A percentile compares a stretch with the other conserved stretches of the same genome.
Evolutionary conservation across 1,140 invertebrate genomes (phyloP).

Genomic region (Ceratina calcarata): DNA sequence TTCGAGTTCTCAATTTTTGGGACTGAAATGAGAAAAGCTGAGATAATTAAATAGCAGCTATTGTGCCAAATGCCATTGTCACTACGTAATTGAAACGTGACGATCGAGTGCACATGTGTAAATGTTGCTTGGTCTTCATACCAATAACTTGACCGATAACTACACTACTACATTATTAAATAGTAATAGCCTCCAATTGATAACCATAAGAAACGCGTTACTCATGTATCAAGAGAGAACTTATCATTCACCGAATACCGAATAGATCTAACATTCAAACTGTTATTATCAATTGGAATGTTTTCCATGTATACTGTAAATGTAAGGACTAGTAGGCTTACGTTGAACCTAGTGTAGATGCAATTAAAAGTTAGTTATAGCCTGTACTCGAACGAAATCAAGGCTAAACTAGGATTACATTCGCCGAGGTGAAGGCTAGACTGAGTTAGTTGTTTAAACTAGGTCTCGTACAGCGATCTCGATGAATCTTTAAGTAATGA

Average conservation of each 20-base stretch:
- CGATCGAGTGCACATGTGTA: too few species aligned
- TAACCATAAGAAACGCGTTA: conserved; percentile 3
- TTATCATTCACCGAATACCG: not conserved
- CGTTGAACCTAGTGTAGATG: not conserved
- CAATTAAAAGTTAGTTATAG: not conserved
- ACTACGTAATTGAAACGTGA: too few species aligned
- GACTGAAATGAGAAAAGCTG: too few species aligned
- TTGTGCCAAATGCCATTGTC: too few species aligned
- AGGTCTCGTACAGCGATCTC: not conserved
- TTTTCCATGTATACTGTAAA: not conserved
- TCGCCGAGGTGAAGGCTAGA: not conserved
- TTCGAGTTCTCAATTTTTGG: too few species aligned
- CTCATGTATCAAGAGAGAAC: not conserved
- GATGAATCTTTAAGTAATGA: not conserved
- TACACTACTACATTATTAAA: conserved; percentile 26
- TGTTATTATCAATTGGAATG: not conserved
- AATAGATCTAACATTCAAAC: not conserved
- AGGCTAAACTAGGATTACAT: conserved; percentile 1
- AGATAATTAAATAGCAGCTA: too few species aligned
- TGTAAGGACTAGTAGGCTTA: not conserved
- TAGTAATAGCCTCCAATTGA: conserved; percentile 15
- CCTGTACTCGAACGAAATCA: conserved; percentile 8
- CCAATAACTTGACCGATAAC: not conserved
- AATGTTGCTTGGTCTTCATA: not conserved
- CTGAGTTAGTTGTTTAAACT: not conserved